phyloP scores from a whole-genome alignment of 2,888 invertebrate species.

The Coleophora flavipennella region DNA sequence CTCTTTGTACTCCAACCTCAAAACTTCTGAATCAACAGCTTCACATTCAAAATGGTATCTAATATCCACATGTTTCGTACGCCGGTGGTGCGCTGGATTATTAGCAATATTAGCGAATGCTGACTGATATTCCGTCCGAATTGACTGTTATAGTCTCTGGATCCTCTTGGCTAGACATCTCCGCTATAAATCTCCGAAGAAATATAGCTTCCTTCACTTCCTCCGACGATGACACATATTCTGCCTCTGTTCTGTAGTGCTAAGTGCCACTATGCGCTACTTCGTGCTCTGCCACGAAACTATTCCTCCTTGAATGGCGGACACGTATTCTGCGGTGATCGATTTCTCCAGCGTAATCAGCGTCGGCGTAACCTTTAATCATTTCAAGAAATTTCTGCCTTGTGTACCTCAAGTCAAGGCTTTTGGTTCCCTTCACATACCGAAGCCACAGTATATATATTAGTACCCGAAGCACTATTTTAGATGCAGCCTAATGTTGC shows the following conservation, averaged over 20 bases:
- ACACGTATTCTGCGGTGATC: not conserved
- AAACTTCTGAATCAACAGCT: no score
- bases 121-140: not conserved
- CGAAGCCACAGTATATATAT: no score
- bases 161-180: not conserved
- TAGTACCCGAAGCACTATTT: not conserved
- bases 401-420: not conserved
- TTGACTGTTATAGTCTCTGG: not conserved
- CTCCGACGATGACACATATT: not conserved
- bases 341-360: not conserved
- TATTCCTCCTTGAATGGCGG: not conserved
- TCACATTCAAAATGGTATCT: not conserved
- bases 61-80: not conserved
- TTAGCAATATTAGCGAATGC: not conserved
- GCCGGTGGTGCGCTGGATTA: not conserved
- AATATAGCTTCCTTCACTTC: not conserved
- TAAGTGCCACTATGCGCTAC: not conserved
- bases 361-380: no score
- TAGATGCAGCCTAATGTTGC: not conserved
- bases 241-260: not conserved
- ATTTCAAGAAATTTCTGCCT: not conserved
- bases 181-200: not conserved
- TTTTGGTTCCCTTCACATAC: not conserved
- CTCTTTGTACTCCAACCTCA: no score
- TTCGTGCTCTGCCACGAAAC: not conserved